These are phyloP conservation scores for Drosophila micromelanica DNA, from an alignment of 1,140 invertebrate species.

Conservation along the genomic window DNA sequence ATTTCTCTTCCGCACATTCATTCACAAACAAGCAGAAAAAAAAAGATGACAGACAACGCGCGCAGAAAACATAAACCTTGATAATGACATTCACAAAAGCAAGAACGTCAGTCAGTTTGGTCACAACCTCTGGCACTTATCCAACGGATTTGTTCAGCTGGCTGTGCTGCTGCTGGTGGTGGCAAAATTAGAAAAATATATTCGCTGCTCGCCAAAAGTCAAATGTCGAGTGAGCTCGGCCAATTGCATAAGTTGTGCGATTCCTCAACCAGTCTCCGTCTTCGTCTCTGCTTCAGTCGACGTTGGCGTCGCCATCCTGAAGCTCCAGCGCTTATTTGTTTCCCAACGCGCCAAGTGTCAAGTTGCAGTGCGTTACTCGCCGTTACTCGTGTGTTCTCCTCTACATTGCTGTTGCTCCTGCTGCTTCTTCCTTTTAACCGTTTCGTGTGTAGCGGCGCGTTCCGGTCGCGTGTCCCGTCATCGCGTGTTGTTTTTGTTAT, in stretches of 20 bases:
- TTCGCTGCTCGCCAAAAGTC: conserved; percentile 62
- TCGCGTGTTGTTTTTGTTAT: conserved; percentile 55
- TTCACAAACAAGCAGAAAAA: conserved; percentile 40
- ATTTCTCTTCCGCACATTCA: conserved; percentile 38
- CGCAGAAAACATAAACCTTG: conserved; percentile 71
- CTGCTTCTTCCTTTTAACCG: conserved; percentile 2
- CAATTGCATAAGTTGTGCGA: conserved; percentile 58
- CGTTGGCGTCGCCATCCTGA: conserved; percentile 15
- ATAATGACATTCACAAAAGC: conserved; percentile 77
- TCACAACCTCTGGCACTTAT: conserved; percentile 72
- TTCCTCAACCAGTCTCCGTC: conserved; percentile 30
- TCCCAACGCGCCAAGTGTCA: conserved; percentile 52
- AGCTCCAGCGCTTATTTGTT: conserved; percentile 72
- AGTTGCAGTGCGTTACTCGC: conserved; percentile 45
- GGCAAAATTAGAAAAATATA: conserved; percentile 1
- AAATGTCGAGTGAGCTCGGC: conserved; percentile 68
- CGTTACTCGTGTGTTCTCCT: not conserved
- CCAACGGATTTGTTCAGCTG: conserved; percentile 64
- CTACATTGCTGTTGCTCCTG: not conserved
- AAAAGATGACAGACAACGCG: conserved; percentile 53
- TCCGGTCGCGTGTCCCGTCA: conserved; percentile 73
- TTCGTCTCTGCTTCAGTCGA: conserved; percentile 9
- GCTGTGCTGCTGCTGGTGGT: conserved; percentile 27
- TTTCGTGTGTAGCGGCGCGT: conserved; percentile 63
- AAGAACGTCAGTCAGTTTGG: conserved; percentile 52